Percentiles rank a stretch among this genome's conserved stretches.
These are phyloP conservation scores for Ptilorrhoa leucosticta DNA, from an alignment of 2,113 vertebrate genomes.

Conservation along the genomic window DNA sequence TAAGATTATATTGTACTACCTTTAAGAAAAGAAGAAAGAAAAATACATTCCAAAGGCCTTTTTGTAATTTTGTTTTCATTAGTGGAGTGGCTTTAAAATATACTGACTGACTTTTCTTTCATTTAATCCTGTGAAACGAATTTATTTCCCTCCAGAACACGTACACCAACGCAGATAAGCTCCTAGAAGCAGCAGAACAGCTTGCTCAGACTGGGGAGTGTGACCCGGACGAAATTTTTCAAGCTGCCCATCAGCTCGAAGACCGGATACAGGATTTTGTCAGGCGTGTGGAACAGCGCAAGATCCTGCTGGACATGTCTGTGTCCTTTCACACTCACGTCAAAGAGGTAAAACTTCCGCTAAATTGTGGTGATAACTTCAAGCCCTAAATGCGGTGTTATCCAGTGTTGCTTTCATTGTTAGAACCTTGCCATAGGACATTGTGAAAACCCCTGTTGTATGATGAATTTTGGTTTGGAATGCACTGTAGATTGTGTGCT, in stretches of 20 bases:
- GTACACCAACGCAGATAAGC: conserved; percentile 95
- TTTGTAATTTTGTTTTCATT: background rate
- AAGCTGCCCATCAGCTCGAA: conserved; percentile 95
- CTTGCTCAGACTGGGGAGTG: conserved; percentile 96
- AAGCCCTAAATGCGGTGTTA: fast-evolving
- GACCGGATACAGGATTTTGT: conserved; percentile 98
- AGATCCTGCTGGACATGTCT: conserved; percentile 96
- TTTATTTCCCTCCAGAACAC: conserved; percentile 81
- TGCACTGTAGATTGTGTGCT: background rate
- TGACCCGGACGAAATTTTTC: conserved; percentile 97
- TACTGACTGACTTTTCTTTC: background rate
- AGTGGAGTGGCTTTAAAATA: background rate
- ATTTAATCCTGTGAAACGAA: background rate
- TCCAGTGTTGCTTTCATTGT: background rate
- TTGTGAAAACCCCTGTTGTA: background rate
- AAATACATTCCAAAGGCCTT: background rate
- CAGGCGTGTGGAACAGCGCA: conserved; percentile 94
- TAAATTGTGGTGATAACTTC: background rate
- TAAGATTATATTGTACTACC: background rate
- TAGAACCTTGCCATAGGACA: background rate
- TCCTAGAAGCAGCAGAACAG: conserved; percentile 95
- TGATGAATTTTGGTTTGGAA: background rate
- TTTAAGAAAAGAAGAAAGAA: background rate
- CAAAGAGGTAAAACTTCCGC: conserved; percentile 83
- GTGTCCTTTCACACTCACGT: conserved; percentile 97